Percentiles rank a stretch among this genome's conserved stretches.
Evolutionary conservation across 2,888 invertebrate species (phyloP).

Genomic region (Lymantria dispar): DNA sequence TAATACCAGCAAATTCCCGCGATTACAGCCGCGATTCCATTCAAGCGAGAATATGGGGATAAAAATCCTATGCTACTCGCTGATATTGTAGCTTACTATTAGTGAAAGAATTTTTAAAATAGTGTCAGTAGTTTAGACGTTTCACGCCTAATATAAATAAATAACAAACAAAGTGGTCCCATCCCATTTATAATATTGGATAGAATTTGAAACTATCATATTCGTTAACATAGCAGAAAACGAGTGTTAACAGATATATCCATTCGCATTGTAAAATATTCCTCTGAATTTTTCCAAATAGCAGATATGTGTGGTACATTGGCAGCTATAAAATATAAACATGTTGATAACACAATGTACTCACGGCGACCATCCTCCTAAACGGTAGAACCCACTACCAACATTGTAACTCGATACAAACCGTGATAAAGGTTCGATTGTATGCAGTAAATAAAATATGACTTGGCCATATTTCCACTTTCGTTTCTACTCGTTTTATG

Average conservation of each 20-base stretch:
- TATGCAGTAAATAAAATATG: conserved; percentile 82
- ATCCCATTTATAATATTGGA: too few relatives aligned
- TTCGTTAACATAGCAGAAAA: too few relatives aligned
- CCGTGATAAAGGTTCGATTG: conserved; percentile 80
- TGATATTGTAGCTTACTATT: too few relatives aligned
- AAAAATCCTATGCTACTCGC: too few relatives aligned
- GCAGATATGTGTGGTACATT: conserved; percentile 34
- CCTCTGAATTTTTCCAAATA: conserved; percentile 24
- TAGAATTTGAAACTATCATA: too few relatives aligned
- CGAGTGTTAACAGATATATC: conserved; percentile 3
- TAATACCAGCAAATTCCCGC: too few relatives aligned
- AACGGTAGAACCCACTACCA: conserved; percentile 59
- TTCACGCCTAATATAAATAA: too few relatives aligned
- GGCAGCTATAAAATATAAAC: conserved; percentile 51
- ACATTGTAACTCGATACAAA: conserved; percentile 73
- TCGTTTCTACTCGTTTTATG: conserved; percentile 76
- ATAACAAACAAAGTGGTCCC: too few relatives aligned
- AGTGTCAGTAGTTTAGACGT: too few relatives aligned
- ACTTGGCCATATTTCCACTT: conserved; percentile 79
- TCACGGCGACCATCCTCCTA: conserved; percentile 52
- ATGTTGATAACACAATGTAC: conserved; percentile 46
- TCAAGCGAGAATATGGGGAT: too few relatives aligned
- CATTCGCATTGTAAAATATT: neutral
- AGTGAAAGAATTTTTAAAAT: too few relatives aligned
- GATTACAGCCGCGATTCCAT: too few relatives aligned